phyloP scores from a whole-genome alignment of 92 coral and sea anemone species.

The Isaurus tuberculatus region DNA sequence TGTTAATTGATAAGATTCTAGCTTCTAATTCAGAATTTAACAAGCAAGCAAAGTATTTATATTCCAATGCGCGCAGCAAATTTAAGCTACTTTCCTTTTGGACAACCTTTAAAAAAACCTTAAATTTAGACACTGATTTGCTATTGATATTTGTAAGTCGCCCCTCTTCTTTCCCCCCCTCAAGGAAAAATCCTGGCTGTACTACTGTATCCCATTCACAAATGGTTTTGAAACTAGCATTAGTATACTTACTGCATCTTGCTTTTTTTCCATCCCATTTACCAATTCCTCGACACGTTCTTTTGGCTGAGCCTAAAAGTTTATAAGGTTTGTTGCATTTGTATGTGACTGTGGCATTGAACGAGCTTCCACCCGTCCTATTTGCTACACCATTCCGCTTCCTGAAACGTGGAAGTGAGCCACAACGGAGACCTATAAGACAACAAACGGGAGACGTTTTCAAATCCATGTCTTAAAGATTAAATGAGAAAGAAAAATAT shows the following conservation, averaged over 20 bases:
- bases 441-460: background rate
- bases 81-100: too few species aligned
- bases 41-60: too few species aligned
- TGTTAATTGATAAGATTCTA: too few species aligned
- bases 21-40: too few species aligned
- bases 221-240: background rate
- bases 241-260: conserved; percentile 79
- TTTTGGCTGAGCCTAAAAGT: conserved; percentile 66
- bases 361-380: conserved; percentile 35
- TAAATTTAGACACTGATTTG: too few species aligned
- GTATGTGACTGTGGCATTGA: conserved; percentile 66
- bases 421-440: conserved; percentile 63
- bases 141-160: too few species aligned
- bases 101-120: too few species aligned
- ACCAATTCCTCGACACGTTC: conserved; percentile 81
- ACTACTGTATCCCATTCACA: too few species aligned
- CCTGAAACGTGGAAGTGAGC: conserved; percentile 11
- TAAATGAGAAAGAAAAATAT: too few species aligned
- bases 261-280: conserved; percentile 84
- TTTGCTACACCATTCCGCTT: conserved; percentile 59
- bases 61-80: too few species aligned
- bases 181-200: too few species aligned
- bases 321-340: conserved; percentile 66
- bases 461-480: background rate
- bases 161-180: too few species aligned